Evolutionary conservation across 2,888 invertebrate genomes (phyloP), one percentile per base, ranked within the genome.

Genomic region (Zelleria hepariella): DNA sequence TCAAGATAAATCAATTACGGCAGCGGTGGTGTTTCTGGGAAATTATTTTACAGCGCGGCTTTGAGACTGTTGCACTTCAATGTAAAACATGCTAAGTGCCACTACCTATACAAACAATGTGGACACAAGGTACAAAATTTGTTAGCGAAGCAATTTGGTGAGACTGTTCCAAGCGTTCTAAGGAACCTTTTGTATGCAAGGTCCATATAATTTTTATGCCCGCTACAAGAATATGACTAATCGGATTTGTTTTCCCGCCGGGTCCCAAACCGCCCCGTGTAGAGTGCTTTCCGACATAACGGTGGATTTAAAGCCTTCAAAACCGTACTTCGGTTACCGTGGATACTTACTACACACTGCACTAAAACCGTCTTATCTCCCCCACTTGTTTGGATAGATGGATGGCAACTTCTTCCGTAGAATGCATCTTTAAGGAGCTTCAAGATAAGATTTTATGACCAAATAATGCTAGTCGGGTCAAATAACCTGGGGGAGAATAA

Each of bases 361-460:
- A 78, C 74, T 81, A 80, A 58, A 78, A 78, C 75, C 75, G 68
- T 63, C 77, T 81, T 83, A 82, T 82, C 82, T 82, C 74, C 82
- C 82, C 81, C 72, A 68, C 75, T 80, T 78, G 75, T 78, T 76
- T 75, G 80, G 78, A 80, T 80, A 80, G 67, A 77, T 70, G 71
- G 67, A 77, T 71, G 71, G 70, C 68, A 67, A 69, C 69, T 74
- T 71, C 77, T 80, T 81, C 78, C 80, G 76, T 74, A 74, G 72
- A 74, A 79, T 82, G 82, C 80, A 81, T 79, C 78, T 80, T 77
- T 74, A 72, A 77, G 74, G 73, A 77, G 70, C 69, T 69, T 64
- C 65, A 61, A 76, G 82, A 82, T 81, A 82, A 82, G 74, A 73
- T 77, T 82, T 80, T 80, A 82, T 76, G 81, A 71, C 69, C 71